phyloP scores from a whole-genome alignment of 2,888 invertebrate species.

The Nephrotoma flavescens region DNA sequence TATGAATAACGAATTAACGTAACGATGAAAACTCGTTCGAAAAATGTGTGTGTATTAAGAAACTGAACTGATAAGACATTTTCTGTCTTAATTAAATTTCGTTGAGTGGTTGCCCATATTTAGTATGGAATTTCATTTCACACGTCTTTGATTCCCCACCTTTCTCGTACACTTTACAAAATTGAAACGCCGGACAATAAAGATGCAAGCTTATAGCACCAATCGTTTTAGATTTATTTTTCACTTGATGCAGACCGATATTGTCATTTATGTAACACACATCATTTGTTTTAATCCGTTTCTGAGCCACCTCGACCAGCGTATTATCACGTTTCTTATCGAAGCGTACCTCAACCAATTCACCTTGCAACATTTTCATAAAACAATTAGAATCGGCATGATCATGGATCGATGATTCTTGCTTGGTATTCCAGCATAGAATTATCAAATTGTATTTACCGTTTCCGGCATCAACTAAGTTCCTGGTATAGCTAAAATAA shows the following conservation, averaged over 20 bases:
- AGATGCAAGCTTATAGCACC: conserved; percentile 85
- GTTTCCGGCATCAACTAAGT: conserved; percentile 90
- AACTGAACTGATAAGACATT: too few relatives aligned
- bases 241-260: conserved; percentile 87
- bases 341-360: conserved; percentile 57
- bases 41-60: too few relatives aligned
- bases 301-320: conserved; percentile 51
- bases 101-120: conserved; percentile 51
- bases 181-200: conserved; percentile 84
- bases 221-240: conserved; percentile 81
- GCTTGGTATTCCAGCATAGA: conserved; percentile 95
- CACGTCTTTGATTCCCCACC: conserved; percentile 60
- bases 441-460: conserved; percentile 95
- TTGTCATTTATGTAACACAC: conserved; percentile 93
- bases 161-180: conserved; percentile 77
- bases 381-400: conserved; percentile 95
- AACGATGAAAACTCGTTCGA: too few relatives aligned
- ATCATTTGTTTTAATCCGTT: conserved; percentile 50
- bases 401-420: conserved; percentile 90
- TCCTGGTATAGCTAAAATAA: conserved; percentile 74
- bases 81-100: neutral
- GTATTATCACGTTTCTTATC: neutral
- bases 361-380: conserved; percentile 84
- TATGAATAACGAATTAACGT: too few relatives aligned
- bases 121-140: conserved; percentile 87